phyloP scores from a whole-genome alignment of 2,113 vertebrate species.

The Alouatta palliata region DNA sequence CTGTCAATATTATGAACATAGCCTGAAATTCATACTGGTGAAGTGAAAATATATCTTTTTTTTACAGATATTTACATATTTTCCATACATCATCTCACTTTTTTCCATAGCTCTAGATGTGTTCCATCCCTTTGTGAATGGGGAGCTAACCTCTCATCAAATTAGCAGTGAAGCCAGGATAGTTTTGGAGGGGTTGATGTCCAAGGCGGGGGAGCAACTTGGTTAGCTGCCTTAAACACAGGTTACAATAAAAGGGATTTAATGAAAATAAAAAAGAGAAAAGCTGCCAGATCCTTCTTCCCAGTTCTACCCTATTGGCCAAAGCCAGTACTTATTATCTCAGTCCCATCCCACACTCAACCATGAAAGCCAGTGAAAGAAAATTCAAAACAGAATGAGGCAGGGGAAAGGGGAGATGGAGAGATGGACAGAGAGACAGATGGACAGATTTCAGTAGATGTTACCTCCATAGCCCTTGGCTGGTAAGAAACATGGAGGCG shows the following conservation, averaged over 20 bases:
- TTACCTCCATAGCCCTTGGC: not conserved
- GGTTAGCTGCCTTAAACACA: not conserved
- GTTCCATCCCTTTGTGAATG: not conserved
- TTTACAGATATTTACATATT: not conserved
- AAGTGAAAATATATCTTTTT: not conserved
- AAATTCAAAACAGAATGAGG: not conserved
- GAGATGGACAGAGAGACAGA: no score
- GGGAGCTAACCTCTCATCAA: not conserved
- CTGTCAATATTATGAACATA: not conserved
- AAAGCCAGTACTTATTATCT: not conserved
- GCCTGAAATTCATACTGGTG: not conserved
- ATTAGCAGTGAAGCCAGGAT: not conserved
- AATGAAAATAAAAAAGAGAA: not conserved
- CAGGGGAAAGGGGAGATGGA: not conserved
- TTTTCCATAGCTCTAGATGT: not conserved
- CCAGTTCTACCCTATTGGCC: not conserved
- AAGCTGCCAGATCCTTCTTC: not conserved
- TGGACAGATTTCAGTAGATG: accelerated
- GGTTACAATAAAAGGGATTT: not conserved
- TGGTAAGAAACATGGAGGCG: accelerated
- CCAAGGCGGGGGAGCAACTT: not conserved
- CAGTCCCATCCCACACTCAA: not conserved
- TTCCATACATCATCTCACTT: not conserved
- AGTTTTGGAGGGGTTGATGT: not conserved
- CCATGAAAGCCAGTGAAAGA: not conserved